phyloP scores from a whole-genome alignment of 2,113 vertebrate species.

The Acrocephalus arundinaceus region DNA sequence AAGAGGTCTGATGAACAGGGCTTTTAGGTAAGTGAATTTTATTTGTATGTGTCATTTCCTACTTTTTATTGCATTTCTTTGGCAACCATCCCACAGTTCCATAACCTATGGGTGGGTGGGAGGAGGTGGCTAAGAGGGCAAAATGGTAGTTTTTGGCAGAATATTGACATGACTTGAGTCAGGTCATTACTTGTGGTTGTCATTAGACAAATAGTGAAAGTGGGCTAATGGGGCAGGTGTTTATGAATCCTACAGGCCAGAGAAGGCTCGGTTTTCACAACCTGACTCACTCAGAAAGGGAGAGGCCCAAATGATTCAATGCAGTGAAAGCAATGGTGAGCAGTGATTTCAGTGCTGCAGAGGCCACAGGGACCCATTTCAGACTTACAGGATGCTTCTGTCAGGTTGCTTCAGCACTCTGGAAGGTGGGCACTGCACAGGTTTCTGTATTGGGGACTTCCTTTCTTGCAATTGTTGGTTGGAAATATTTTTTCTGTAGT shows the following conservation, averaged over 20 bases:
- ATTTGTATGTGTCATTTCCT: conserved; percentile 69
- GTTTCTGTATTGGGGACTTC: neutral
- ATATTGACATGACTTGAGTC: conserved; percentile 38
- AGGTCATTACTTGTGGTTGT: neutral
- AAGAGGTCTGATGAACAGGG: neutral
- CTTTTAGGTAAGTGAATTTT: conserved; percentile 70
- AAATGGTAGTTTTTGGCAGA: conserved; percentile 47
- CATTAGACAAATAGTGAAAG: conserved; percentile 34
- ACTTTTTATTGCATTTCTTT: conserved; percentile 66
- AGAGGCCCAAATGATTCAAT: neutral
- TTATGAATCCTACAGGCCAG: neutral
- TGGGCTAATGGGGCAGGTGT: conserved; percentile 41
- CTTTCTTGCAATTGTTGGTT: neutral
- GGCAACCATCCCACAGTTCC: conserved; percentile 62
- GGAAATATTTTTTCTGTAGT: neutral
- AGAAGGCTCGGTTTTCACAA: conserved; percentile 38
- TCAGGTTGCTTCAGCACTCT: neutral
- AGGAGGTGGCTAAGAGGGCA: conserved; percentile 38
- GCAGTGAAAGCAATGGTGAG: neutral
- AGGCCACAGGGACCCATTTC: neutral
- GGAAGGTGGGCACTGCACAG: neutral
- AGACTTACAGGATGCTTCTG: neutral
- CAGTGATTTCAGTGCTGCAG: neutral
- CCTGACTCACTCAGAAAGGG: neutral
- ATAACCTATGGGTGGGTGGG: conserved; percentile 48